Evolutionary conservation across 2,113 vertebrate genomes (phyloP).

Genomic region (Ageneiosus marmoratus): DNA sequence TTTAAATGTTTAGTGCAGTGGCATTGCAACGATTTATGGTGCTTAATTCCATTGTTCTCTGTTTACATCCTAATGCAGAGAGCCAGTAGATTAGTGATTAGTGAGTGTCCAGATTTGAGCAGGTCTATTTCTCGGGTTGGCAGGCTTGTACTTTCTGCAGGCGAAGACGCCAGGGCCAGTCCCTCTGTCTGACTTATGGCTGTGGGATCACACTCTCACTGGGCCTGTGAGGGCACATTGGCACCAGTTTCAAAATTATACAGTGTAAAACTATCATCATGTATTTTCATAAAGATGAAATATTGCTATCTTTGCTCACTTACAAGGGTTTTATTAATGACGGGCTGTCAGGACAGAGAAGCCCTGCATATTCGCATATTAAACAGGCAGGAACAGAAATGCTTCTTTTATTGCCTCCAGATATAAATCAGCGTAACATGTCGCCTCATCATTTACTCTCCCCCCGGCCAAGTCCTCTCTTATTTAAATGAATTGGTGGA

Average conservation of each 20-base stretch:
- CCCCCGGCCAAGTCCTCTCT: slow-evolving; percentile 92
- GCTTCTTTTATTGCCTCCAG: slow-evolving; percentile 92
- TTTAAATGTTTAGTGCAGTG: not conserved
- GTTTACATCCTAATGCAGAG: not conserved
- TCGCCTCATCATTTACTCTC: slow-evolving; percentile 92
- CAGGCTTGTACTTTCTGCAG: slow-evolving; percentile 22
- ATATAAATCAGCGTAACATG: slow-evolving; percentile 95
- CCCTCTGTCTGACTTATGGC: slow-evolving; percentile 77
- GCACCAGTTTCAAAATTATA: slow-evolving; percentile 82
- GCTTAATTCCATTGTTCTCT: not conserved
- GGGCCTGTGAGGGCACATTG: slow-evolving; percentile 74
- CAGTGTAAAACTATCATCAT: slow-evolving; percentile 91
- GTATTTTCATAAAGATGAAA: slow-evolving; percentile 96
- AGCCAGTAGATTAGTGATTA: not conserved
- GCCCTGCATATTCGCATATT: slow-evolving; percentile 97
- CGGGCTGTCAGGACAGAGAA: slow-evolving; percentile 87
- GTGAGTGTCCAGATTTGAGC: slow-evolving; percentile 2
- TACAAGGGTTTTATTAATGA: slow-evolving; percentile 90
- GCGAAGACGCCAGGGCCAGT: slow-evolving; percentile 20
- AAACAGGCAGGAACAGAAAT: slow-evolving; percentile 94
- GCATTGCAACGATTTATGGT: not conserved
- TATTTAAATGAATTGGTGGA: slow-evolving; percentile 93
- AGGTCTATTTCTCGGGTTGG: slow-evolving; percentile 11
- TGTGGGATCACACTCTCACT: slow-evolving; percentile 68
- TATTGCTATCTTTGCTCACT: slow-evolving; percentile 83